phyloP scores from a whole-genome alignment of 2,888 invertebrate genomes.

The Criorhina ranunculi region DNA sequence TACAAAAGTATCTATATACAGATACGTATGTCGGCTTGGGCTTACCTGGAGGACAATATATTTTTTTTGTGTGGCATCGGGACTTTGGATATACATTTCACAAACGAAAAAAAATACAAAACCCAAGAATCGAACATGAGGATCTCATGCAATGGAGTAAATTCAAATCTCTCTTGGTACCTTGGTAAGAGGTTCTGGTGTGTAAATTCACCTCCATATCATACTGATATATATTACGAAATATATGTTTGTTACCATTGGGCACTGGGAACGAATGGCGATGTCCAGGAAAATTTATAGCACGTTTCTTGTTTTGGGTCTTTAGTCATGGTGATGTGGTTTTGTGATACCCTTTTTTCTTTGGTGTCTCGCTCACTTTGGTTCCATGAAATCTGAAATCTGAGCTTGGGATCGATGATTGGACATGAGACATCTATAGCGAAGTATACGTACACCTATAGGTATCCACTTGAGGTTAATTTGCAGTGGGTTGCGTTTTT shows the following conservation, averaged over 20 bases:
- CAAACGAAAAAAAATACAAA: slow-evolving; percentile 43
- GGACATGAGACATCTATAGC: background rate
- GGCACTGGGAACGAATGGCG: slow-evolving; percentile 65
- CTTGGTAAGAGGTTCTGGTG: slow-evolving; percentile 22
- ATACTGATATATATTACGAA: slow-evolving; percentile 51
- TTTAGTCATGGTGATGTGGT: slow-evolving; percentile 76
- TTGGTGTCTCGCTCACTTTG: slow-evolving; percentile 23
- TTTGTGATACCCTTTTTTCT: slow-evolving; percentile 60
- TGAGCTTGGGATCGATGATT: slow-evolving; percentile 59
- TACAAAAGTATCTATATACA: slow-evolving; percentile 72
- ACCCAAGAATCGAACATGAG: slow-evolving; percentile 46
- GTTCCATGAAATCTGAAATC: slow-evolving; percentile 64
- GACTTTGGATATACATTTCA: slow-evolving; percentile 73
- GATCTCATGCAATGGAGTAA: slow-evolving; percentile 38
- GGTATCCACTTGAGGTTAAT: slow-evolving; percentile 23
- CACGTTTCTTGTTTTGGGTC: slow-evolving; percentile 72
- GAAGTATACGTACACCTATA: background rate
- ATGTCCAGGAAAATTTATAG: slow-evolving; percentile 73
- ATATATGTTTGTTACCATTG: slow-evolving; percentile 44
- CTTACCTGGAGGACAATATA: slow-evolving; percentile 76
- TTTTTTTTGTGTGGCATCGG: slow-evolving; percentile 76
- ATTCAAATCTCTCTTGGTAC: slow-evolving; percentile 7
- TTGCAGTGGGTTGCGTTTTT: slow-evolving; percentile 18
- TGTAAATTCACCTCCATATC: slow-evolving; percentile 53
- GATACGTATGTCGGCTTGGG: slow-evolving; percentile 60